phyloP scores from a whole-genome alignment of 2,888 invertebrate genomes.

The Melanchra persicariae region DNA sequence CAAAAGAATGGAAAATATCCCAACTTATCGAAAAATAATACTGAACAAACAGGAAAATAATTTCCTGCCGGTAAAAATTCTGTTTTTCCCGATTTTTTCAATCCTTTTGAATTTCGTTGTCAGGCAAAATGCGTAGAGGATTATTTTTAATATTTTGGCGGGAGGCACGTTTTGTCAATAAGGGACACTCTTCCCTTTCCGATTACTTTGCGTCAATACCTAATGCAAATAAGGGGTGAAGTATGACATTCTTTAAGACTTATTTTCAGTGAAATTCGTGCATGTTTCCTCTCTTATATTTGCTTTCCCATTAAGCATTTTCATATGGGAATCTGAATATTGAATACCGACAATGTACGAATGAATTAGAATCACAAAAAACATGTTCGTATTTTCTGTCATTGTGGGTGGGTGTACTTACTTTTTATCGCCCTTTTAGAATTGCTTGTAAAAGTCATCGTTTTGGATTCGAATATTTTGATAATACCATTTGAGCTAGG shows the following conservation, averaged over 20 bases:
- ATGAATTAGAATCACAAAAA: constrained; percentile 9
- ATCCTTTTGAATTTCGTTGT: constrained; percentile 74
- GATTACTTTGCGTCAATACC: constrained; percentile 85
- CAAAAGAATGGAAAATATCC: constrained; percentile 26
- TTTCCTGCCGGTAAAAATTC: constrained; percentile 43
- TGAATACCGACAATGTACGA: constrained; percentile 29
- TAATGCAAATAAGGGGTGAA: constrained; percentile 81
- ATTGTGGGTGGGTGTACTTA: neutral
- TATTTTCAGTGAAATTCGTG: constrained; percentile 67
- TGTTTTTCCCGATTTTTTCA: constrained; percentile 55
- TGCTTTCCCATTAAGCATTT: constrained; percentile 69
- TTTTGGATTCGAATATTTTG: neutral
- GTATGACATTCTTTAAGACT: constrained; percentile 69
- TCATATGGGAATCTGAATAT: constrained; percentile 52
- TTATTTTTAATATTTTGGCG: constrained; percentile 82
- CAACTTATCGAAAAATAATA: constrained; percentile 58
- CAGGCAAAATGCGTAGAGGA: constrained; percentile 70
- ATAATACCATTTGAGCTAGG: neutral
- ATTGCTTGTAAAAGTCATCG: neutral
- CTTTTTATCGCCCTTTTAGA: neutral
- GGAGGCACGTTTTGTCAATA: constrained; percentile 88
- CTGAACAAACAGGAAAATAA: constrained; percentile 60
- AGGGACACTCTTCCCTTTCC: constrained; percentile 77
- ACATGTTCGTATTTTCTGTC: neutral
- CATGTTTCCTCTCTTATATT: constrained; percentile 64